Evolutionary conservation across 1,140 invertebrate species (phyloP), one percentile per base, ranked within the genome.

Genomic region (Cylas formicarius): DNA sequence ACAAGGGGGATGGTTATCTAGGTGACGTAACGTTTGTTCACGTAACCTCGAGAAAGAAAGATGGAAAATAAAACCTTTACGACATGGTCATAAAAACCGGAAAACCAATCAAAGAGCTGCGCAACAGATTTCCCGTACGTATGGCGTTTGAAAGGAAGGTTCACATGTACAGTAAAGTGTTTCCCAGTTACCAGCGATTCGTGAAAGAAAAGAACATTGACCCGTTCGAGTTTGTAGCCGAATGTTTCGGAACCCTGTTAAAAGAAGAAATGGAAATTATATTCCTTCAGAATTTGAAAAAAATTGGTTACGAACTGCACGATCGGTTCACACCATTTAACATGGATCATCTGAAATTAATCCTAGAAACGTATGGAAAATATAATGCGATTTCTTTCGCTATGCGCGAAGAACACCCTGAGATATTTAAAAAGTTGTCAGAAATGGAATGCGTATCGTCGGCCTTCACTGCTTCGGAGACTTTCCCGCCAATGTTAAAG

Each of bases 371-470:
- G 17, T 67, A 77, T 50, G 76, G 66, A 2, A 66, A 63, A 33
- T 65, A 72, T 10, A 76, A 80, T 56, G 74, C 73, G 0, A 37
- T 72, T 0, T 73, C 72, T 0, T 62, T 72, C 41, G 70, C 69
- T 0, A 53, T 75, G 23, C 73, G 68, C 45, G 49, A 65, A 9
- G 58, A 64, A 36, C 53, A 68, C 32, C 61, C 62, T 2, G 56
- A 62, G 5, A 28, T 52, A 1, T 71, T 63, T 39, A 37, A 56
- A 9, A 47, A 45, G 10, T 17, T 63, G 23, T 55, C 52, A 2
- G 44, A 27, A 36, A 37, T 33, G 0, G 23, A 49, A 8, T 57
- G 57, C 22, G 20, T 52, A 1, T 21, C 22, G 2, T 39, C 46
- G 29, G 32, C 47, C 3, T 13, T 44, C 16, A 46, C 55, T 39